Conservation (phyloP, 2,113 vertebrate species). For the Rhynchomys soricoides region DNA sequence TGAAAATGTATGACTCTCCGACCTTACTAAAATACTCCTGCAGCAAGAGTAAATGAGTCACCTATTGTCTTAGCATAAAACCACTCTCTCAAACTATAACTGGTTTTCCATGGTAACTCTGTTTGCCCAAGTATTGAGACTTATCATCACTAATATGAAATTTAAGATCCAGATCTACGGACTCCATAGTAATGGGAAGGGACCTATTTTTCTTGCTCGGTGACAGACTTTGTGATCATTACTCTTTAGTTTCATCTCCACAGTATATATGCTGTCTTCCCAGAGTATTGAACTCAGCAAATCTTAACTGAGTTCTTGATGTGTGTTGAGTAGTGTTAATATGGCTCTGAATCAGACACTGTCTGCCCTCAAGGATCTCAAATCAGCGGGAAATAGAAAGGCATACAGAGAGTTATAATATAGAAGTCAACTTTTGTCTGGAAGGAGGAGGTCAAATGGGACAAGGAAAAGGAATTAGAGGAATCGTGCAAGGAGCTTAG, state of each 20-base stretch:
- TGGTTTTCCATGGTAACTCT: constrained; percentile 38
- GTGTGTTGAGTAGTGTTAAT: not conserved
- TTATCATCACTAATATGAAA: not conserved
- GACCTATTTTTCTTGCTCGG: not conserved
- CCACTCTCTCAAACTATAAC: constrained; percentile 39
- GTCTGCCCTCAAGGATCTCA: not conserved
- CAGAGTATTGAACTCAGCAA: not conserved
- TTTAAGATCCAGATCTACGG: not conserved
- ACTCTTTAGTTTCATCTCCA: constrained; percentile 18
- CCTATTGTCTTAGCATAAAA: constrained; percentile 59
- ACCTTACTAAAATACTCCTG: constrained; percentile 56
- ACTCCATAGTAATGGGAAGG: not conserved
- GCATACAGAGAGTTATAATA: not conserved
- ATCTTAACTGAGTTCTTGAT: constrained; percentile 36
- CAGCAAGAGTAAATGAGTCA: not conserved
- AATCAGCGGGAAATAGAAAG: not conserved
- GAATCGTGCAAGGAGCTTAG: not conserved
- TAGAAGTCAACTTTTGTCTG: not conserved
- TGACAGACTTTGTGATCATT: not conserved
- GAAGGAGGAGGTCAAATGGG: not conserved
- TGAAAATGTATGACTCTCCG: constrained; percentile 48
- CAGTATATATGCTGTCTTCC: not conserved
- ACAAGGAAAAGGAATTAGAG: not conserved
- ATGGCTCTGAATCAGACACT: not conserved
- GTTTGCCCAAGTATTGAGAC: not conserved